Conservation (phyloP, 2,888 invertebrate genomes). For the Hyalella azteca region DNA sequence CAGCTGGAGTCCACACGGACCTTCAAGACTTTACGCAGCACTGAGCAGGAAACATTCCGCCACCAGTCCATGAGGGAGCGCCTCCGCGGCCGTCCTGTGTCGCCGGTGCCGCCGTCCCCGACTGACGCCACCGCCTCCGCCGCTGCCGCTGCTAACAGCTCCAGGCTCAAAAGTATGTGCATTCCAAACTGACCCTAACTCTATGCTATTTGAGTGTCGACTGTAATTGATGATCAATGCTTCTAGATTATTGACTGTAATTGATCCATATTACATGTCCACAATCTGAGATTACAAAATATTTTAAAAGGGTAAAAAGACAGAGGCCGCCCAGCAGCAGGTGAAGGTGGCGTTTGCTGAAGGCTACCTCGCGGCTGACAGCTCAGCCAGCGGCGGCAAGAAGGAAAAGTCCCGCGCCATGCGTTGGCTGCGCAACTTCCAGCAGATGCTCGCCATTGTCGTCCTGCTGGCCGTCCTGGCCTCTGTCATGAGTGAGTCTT, state of each 20-base stretch:
- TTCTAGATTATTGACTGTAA: neutral
- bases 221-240: too few relatives aligned
- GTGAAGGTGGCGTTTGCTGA: slow-evolving; percentile 90
- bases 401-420: slow-evolving; percentile 62
- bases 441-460: slow-evolving; percentile 72
- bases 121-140: slow-evolving; percentile 88
- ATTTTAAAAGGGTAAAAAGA: too few relatives aligned
- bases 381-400: slow-evolving; percentile 66
- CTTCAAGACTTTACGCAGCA: slow-evolving; percentile 80
- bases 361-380: slow-evolving; percentile 79
- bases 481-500: slow-evolving; percentile 65
- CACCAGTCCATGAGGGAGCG: slow-evolving; percentile 75
- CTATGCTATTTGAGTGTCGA: neutral
- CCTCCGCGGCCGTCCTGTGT: slow-evolving; percentile 68
- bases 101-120: slow-evolving; percentile 73
- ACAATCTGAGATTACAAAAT: too few relatives aligned
- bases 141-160: slow-evolving; percentile 76
- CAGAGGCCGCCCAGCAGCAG: slow-evolving; percentile 64
- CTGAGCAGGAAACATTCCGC: slow-evolving; percentile 73
- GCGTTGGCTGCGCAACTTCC: slow-evolving; percentile 72
- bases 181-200: neutral
- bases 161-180: slow-evolving; percentile 62
- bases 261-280: neutral
- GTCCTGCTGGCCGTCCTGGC: slow-evolving; percentile 80
- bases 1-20: slow-evolving; percentile 65